Evolutionary conservation across 1,140 invertebrate species (phyloP), one percentile per base, ranked within the genome.

Genomic region (Drosophila tropicalis): DNA sequence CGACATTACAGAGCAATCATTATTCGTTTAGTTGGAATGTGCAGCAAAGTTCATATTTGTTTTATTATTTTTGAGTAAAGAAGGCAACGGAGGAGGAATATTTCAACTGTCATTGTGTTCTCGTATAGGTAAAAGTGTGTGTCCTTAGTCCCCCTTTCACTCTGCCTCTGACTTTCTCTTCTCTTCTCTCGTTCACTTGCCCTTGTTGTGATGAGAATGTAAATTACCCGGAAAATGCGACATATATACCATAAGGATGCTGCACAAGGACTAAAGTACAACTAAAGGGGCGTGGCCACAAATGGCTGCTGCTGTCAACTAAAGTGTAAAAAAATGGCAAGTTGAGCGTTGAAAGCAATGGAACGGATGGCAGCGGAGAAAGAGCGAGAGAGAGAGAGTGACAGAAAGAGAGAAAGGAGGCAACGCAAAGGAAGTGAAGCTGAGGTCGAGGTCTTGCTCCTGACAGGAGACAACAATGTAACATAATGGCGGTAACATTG

Each of bases 401-500:
- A 12, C 9, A 36, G 54, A 51, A 29, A 32, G 13, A 29, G 40
- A 44, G 57, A 64, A 17, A 70, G 71, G 39, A 10, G 29, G 29
- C 5, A 29, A 64, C 60, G 75, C 15, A 41, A 67, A 36, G 60
- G 41, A 40, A 70, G 74, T 22, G 60, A 55, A 51, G 81, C 57
- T 67, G 82, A 81, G 67, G 79, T 82, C 74, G 72, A 78, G 74
- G 62, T 72, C 77, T 64, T 66, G 78, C 62, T 66, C 62, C 68
- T 82, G 74, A 70, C 55, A 66, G 47, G 67, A 85, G 74, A 80
- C 83, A 87, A 87, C 83, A 87, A 87, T 87, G 83, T 87, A 83
- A 72, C 83, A 87, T 89, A 89, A 90, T 84, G 81, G 86, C 86
- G 81, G 81, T 90, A 79, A 90, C 85, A 90, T 90, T 90, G 85